phyloP scores from a whole-genome alignment of 1,140 invertebrate genomes.

The Bicyclus anynana region DNA sequence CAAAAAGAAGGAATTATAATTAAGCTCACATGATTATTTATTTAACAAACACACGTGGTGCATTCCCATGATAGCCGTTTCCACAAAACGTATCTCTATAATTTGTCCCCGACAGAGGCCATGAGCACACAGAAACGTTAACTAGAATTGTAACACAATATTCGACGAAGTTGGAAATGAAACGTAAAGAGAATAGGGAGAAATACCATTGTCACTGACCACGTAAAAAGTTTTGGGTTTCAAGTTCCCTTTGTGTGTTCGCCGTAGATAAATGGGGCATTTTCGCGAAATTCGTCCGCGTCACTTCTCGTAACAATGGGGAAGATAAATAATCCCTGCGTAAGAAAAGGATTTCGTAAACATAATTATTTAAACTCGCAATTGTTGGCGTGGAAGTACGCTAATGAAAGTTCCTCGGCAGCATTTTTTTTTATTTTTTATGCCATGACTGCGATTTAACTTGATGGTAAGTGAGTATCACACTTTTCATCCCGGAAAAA shows the following conservation, averaged over 20 bases:
- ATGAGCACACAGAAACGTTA: constrained; percentile 4
- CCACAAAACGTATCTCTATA: neutral
- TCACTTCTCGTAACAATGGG: constrained; percentile 71
- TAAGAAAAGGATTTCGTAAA: constrained; percentile 75
- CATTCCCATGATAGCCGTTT: constrained; percentile 7
- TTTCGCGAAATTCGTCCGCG: constrained; percentile 73
- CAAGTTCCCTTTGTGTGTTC: constrained; percentile 68
- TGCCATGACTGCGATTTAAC: constrained; percentile 54
- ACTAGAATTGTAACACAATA: constrained; percentile 46
- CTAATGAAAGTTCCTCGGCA: constrained; percentile 61
- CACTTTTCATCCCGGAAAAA: too few relatives aligned
- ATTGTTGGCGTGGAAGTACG: constrained; percentile 61
- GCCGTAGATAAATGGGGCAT: constrained; percentile 71
- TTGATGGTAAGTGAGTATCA: too few relatives aligned
- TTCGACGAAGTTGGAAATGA: constrained; percentile 51
- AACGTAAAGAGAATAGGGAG: constrained; percentile 66
- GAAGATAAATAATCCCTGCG: constrained; percentile 73
- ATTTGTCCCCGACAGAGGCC: neutral
- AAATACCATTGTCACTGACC: constrained; percentile 72
- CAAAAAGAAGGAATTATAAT: too few relatives aligned
- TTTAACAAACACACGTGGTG: neutral
- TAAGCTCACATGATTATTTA: neutral
- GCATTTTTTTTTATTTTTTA: constrained; percentile 58
- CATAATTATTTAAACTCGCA: constrained; percentile 73
- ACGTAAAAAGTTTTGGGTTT: constrained; percentile 75